Evolutionary conservation across 1,140 invertebrate genomes (phyloP).

Genomic region (Neocloeon triangulifer): DNA sequence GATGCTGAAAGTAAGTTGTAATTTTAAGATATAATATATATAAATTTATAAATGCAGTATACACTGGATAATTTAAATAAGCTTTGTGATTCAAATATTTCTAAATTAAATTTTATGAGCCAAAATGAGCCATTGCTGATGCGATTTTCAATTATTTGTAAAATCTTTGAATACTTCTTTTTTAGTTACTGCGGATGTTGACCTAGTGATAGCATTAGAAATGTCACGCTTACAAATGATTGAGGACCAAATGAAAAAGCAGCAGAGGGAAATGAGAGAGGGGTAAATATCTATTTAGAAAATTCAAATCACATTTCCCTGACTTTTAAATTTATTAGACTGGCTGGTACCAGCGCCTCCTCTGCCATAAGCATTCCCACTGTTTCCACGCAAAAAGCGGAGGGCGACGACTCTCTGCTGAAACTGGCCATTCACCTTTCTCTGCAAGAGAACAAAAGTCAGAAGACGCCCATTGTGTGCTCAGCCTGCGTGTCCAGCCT

Average conservation of each 20-base stretch:
- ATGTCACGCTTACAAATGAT: constrained; percentile 47
- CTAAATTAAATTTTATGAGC: too few relatives aligned
- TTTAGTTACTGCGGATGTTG: constrained; percentile 27
- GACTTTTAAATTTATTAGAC: too few relatives aligned
- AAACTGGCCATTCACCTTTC: constrained; percentile 24
- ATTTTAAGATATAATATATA: not conserved
- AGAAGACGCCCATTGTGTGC: not conserved
- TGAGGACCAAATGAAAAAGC: constrained; percentile 25
- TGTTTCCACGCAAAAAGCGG: not conserved
- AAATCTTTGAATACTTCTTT: too few relatives aligned
- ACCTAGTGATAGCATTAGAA: constrained; percentile 40
- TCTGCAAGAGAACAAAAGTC: constrained; percentile 17
- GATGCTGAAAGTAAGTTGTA: constrained; percentile 5
- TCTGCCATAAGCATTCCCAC: too few relatives aligned
- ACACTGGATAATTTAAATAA: constrained; percentile 1
- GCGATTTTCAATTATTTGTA: too few relatives aligned
- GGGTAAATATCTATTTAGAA: too few relatives aligned
- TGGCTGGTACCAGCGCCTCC: not conserved
- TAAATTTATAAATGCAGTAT: not conserved
- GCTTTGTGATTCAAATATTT: too few relatives aligned
- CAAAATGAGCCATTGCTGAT: too few relatives aligned
- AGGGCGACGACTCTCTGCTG: constrained; percentile 20
- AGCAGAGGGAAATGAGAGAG: constrained; percentile 8
- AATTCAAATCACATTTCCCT: too few relatives aligned
- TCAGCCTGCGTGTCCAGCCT: too few relatives aligned